Conservation (phyloP, 2,888 invertebrate species). For the Netelia virgata region DNA sequence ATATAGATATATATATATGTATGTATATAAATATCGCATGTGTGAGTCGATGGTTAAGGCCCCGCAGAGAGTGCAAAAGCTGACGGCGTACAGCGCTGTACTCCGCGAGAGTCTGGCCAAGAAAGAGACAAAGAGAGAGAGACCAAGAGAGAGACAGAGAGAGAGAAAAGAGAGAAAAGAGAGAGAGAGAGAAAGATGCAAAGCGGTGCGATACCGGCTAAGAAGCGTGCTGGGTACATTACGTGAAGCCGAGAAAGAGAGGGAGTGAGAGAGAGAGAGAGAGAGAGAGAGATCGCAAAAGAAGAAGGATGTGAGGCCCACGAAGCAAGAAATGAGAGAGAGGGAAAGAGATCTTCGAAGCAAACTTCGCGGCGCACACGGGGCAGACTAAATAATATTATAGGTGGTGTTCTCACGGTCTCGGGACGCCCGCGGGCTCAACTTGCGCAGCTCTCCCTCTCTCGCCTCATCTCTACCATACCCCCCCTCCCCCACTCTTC, state of each 20-base stretch:
- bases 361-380: constrained; percentile 72
- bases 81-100: constrained; percentile 63
- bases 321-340: constrained; percentile 47
- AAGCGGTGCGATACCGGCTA: constrained; percentile 36
- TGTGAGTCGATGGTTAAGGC: constrained; percentile 67
- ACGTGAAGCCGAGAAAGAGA: too few species aligned
- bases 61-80: constrained; percentile 61
- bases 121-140: constrained; percentile 53
- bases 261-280: too few species aligned
- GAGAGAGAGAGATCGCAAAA: constrained; percentile 1
- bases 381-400: constrained; percentile 85
- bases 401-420: constrained; percentile 85
- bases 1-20: neutral
- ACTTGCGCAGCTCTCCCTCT: constrained; percentile 76
- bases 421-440: constrained; percentile 85
- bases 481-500: too few species aligned
- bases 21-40: constrained; percentile 40
- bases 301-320: constrained; percentile 39
- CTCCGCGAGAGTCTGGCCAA: constrained; percentile 44
- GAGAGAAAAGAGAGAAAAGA: constrained; percentile 57
- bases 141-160: constrained; percentile 53
- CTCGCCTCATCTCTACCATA: neutral
- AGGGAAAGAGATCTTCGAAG: constrained; percentile 69
- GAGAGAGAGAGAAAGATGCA: constrained; percentile 58
- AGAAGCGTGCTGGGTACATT: too few species aligned